These are phyloP conservation scores for Periophthalmus magnuspinnatus DNA, from an alignment of 2,797 vertebrate genomes.

Conservation along the genomic window DNA sequence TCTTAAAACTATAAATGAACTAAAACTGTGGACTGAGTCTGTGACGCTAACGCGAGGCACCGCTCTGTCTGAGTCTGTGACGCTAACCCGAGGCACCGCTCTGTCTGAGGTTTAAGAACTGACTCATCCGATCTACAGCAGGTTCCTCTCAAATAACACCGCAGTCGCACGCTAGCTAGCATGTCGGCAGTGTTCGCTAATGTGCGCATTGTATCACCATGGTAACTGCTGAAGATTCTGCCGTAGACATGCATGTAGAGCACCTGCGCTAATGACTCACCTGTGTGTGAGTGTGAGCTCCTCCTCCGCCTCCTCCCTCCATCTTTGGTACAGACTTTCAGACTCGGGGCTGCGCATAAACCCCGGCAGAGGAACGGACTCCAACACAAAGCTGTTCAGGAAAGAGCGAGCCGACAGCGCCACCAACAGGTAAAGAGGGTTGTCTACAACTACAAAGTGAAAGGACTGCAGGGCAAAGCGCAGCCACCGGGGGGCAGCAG, in stretches of 20 bases:
- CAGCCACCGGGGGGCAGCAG: conserved; percentile 27
- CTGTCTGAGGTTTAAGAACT: too few species aligned
- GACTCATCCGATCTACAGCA: too few species aligned
- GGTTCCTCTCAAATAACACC: too few species aligned
- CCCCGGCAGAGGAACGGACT: conserved; percentile 4
- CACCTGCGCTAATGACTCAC: not conserved
- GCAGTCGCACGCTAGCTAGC: too few species aligned
- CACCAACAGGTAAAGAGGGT: conserved; percentile 42
- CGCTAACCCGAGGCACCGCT: too few species aligned
- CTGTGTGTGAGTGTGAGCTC: not conserved
- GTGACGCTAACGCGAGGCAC: too few species aligned
- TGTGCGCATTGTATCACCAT: too few species aligned
- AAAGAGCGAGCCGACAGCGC: conserved; percentile 29
- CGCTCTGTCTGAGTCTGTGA: too few species aligned
- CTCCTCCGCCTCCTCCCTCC: conserved; percentile 3
- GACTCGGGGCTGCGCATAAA: not conserved
- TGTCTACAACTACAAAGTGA: conserved; percentile 25
- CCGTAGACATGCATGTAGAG: not conserved
- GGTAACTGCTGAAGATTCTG: too few species aligned
- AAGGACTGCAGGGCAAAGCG: conserved; percentile 19
- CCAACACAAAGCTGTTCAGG: conserved; percentile 11
- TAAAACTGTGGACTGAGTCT: too few species aligned
- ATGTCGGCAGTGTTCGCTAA: too few species aligned
- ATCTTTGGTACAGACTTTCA: conserved; percentile 1
- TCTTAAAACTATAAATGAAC: too few species aligned